phyloP scores from a whole-genome alignment of 1,140 invertebrate species.

The Dryas iulia region DNA sequence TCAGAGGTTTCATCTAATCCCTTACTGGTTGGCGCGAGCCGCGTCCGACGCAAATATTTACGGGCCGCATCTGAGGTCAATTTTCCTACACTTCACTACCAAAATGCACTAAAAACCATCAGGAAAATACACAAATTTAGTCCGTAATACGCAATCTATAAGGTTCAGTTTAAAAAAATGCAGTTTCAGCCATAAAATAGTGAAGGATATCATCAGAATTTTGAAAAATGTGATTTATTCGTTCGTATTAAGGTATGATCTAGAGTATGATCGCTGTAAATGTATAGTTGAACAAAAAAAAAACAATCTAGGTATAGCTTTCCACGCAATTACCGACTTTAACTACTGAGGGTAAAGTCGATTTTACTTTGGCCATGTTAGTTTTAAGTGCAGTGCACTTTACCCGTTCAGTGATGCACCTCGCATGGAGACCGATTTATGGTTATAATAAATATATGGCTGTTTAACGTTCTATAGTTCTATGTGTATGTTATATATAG shows the following conservation, averaged over 20 bases:
- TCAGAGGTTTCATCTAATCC: slow-evolving; percentile 58
- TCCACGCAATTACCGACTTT: slow-evolving; percentile 39
- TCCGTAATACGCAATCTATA: slow-evolving; percentile 13
- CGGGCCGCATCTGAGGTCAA: slow-evolving; percentile 69
- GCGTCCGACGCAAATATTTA: slow-evolving; percentile 69
- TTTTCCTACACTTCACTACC: slow-evolving; percentile 39
- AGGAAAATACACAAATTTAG: slow-evolving; percentile 18
- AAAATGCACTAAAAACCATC: slow-evolving; percentile 36
- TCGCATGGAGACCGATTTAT: slow-evolving; percentile 67
- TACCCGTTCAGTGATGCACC: slow-evolving; percentile 57
- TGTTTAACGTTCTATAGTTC: slow-evolving; percentile 56
- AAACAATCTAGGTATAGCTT: slow-evolving; percentile 28
- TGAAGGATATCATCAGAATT: slow-evolving; percentile 32
- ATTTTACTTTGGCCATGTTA: slow-evolving; percentile 20
- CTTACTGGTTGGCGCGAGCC: slow-evolving; percentile 50
- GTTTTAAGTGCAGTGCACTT: slow-evolving; percentile 55
- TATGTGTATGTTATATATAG: slow-evolving; percentile 19
- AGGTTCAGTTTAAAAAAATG: slow-evolving; percentile 29
- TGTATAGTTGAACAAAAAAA: slow-evolving; percentile 20
- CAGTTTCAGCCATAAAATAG: slow-evolving; percentile 44
- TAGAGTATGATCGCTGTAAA: slow-evolving; percentile 34
- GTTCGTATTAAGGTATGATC: slow-evolving; percentile 46
- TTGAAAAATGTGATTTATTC: slow-evolving; percentile 52
- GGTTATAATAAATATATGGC: slow-evolving; percentile 67
- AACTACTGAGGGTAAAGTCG: slow-evolving; percentile 7